Base-by-base conservation (phyloP, 2,113 vertebrate species). In the Ailurus styani region DNA sequence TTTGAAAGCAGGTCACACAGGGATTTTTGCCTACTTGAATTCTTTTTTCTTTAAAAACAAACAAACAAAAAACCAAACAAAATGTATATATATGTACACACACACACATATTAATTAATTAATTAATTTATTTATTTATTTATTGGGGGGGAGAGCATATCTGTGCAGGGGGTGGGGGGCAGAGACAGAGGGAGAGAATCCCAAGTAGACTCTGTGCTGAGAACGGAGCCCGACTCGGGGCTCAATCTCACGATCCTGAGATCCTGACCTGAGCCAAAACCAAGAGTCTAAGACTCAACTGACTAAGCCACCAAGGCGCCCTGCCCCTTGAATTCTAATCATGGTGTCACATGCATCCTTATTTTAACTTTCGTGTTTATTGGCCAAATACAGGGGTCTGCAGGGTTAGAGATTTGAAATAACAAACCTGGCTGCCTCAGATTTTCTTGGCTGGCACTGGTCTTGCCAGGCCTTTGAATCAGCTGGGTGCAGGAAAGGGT, bases 391-490 rank as follows among this genome's bases (percentile, higher is more conserved):
- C 50, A 42, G 60, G 50, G 91, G 79, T 52, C 92, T 90, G 68
- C 31, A 34, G 84, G 85, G 50, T 92, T 75, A 83, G 40, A 86
- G 68, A 92, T 70, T 70, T 81, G 70, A 73, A 95, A 70, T 92
- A 96, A 96, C 96, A 96, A 93, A 91, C 85, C 81, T 66, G 94
- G 77, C 93, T 23, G 90, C 93, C 85, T 95, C 73, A 20, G 73
- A 89, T 87, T 96, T 97, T 98, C 79, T 97, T 83, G 93, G 93
- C 81, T 96, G 95, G 98, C 90, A 87, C 77, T 18, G 50, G 87
- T 55, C 91, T 92, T 72, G 96, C 96, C 93, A 87, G 93, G 62
- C 75, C 64, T 97, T 98, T 97, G 95, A 97, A 93, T 97, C 68
- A 77, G 90, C 93, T 89, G 95, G 85, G 96, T 93, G 97, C 96